Base-by-base conservation (phyloP, 2,797 vertebrate species). In the Labeo calbasu region DNA sequence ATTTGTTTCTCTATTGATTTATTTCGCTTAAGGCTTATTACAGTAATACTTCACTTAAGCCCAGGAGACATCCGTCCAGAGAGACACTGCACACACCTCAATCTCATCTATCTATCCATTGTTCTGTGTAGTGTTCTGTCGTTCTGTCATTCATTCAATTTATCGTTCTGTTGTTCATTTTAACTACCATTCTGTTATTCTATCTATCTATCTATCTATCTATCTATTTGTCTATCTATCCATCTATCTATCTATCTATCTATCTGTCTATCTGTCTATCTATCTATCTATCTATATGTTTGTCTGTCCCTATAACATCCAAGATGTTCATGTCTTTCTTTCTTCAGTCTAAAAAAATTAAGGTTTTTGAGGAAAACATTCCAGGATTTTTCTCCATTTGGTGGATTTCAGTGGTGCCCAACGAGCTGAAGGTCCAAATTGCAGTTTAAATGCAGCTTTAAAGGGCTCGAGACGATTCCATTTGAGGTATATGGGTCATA, bases 21-120 rank as follows among this genome's bases (percentile, higher is more conserved):
- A 82, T 72, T 77, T 77, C 81, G 79, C 59, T 77, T 85, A 84
- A 40, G 78, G 77, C 23, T 55, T 70, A 87, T 86, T 85, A 77
- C 68, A 76, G 69, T 59, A 68, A 77, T 59, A 73, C 50, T 66
- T 78, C 70, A 65, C 59, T 80, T 36, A 32, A 73, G 23, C 36
- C 63, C 48, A 63, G 7, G 46, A 82, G 70, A 80, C 28, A 14
- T 32, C 14, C 28, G 14, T 69, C 15, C 48, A n/a, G 25, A 13
- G 63, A 68, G 48, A 66, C 32, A 48, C 50, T 40, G 14, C 23
- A 65, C 32, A 36, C 40, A 51, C 57, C 23, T 61, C 57, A 51
- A 15, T 23, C 48, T 25, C 14, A 15, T 53, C 15, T 43, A 53
- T 14, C 12, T 12, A 28, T 25, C 15, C 70, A 51, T 50, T 43